Evolutionary conservation across 2,113 vertebrate genomes (phyloP), one percentile per base, ranked within the genome.

Genomic region (Clarias magur): DNA sequence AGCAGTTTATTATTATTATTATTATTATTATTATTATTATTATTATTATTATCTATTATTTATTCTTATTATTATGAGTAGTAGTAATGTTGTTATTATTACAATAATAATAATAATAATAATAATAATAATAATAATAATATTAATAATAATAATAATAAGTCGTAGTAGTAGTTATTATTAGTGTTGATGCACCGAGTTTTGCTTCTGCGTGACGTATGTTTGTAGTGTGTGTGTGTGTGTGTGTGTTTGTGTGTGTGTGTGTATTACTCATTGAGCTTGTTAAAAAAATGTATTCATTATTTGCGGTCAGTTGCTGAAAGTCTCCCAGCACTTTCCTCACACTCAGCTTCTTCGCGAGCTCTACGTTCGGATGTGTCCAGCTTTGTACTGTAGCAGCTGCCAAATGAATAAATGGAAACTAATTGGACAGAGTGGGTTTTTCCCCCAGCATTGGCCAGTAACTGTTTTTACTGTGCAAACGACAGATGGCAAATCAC

Each of bases 401-500:
- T 80, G 79, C 30, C 56, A 80, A 80, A 80, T 80, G 79, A 80
- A 80, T 80, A 80, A 80, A 80, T 80, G 78, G 59, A 84, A 83
- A 83, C 59, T 82, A 84, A 83, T 30, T 62, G 34, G 25, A 87
- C 7, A 72, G 54, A 57, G 16, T 65, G 38, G 54, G 67, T 19
- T 27, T 15, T 1, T 5, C 2, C 42, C 4, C 21, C 6, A 17
- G 48, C 75, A 17, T 10, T n/a, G 11, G 25, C 38, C 7, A 63
- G 17, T 54, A 54, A 72, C 60, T 60, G 67, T 84, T 84, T 67
- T 84, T 54, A 12, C 63, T 85, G 79, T 83, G 84, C 79, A 72
- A 88, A 88, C 82, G 85, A 70, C 83, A 85, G 83, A 85, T 88
- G 83, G 87, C 59, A 11, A 15, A 72, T 23, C 67, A 34, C 59